Base-by-base conservation (phyloP, 2,888 invertebrate genomes). In the Cerastis leucographa region DNA sequence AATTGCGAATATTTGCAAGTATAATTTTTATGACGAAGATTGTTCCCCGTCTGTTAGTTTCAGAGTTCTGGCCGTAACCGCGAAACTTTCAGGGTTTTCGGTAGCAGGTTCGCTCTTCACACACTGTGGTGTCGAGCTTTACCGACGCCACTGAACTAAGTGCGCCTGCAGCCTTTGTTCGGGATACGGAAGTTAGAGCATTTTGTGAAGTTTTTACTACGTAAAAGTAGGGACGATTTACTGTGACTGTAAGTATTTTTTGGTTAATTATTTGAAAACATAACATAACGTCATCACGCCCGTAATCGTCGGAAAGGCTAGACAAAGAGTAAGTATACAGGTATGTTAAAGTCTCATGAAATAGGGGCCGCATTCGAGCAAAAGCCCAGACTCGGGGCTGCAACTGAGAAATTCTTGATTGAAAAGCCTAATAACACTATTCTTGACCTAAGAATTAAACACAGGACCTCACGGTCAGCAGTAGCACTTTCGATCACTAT, bases 81-180 rank as follows among this genome's bases (percentile, higher is more conserved):
- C 17, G 40, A 17, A 81, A 81, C 56, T 81, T 80, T 40, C 56
- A 40, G 35, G 49, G 25, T n/a, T 76, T 64, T 65, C 44, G 64
- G 25, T n/a, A 69, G 69, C 64, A 65, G 49, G 54, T 81, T 78
- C 35, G 29, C 44, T 68, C 19, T 40, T 78, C 25, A 46, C 19
- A 69, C 76, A 44, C 68, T 67, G 81, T 49, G 56, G 42, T 59
- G 51, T 64, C 35, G 61, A 44, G 54, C 12, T 51, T 44, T 25
- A 35, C 22, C 40, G n/a, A 22, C 51, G 17, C n/a, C 69, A 40
- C 29, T 65, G 25, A 65, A 65, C 68, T 56, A 64, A 44, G 44
- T 29, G 2, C 25, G 19, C 25, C 40, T 59, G 35, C 67, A 54
- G 46, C 42, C 44, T 62, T 74, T 79, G 61, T 79, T 66, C 22